A percentile compares a stretch with the other conserved stretches of the same genome.
These are phyloP conservation scores for Rhyacichthys aspro DNA, from an alignment of 2,797 vertebrate species.

Conservation along the genomic window DNA sequence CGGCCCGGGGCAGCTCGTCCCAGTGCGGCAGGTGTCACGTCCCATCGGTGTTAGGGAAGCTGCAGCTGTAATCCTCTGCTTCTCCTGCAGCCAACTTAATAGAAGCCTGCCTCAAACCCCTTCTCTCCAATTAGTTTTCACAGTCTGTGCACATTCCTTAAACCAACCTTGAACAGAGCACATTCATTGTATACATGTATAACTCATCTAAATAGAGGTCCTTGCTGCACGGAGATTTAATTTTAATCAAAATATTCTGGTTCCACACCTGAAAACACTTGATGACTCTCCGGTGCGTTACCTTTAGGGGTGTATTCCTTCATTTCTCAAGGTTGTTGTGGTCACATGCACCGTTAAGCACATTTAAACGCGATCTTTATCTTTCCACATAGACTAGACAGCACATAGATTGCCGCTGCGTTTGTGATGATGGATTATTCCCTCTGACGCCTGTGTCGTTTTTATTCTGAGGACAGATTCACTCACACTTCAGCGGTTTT, in stretches of 20 bases:
- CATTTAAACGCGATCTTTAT: conserved; percentile 22
- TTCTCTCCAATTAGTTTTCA: conserved; percentile 7
- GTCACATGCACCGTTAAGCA: conserved; percentile 21
- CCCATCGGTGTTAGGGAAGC: conserved; percentile 9
- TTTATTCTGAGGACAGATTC: conserved; percentile 14
- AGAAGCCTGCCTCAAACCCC: neutral
- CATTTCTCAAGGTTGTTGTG: conserved; percentile 32
- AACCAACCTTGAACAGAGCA: too few species aligned
- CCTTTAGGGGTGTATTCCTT: neutral
- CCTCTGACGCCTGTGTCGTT: conserved; percentile 7
- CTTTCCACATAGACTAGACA: conserved; percentile 11
- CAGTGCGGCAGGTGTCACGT: neutral
- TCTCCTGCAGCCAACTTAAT: neutral
- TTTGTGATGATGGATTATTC: conserved; percentile 18
- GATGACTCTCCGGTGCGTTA: neutral
- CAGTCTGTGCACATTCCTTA: neutral
- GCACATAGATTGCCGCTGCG: conserved; percentile 20
- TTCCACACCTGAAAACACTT: conserved; percentile 2
- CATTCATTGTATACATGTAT: neutral
- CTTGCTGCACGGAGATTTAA: neutral
- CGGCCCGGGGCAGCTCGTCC: neutral
- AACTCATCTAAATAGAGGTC: neutral
- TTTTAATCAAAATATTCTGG: conserved; percentile 1
- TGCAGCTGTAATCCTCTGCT: conserved; percentile 20
- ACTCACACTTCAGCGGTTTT: conserved; percentile 12